Base-by-base conservation (phyloP, 2,888 invertebrate species). In the Gymnoscelis rufifasciata region DNA sequence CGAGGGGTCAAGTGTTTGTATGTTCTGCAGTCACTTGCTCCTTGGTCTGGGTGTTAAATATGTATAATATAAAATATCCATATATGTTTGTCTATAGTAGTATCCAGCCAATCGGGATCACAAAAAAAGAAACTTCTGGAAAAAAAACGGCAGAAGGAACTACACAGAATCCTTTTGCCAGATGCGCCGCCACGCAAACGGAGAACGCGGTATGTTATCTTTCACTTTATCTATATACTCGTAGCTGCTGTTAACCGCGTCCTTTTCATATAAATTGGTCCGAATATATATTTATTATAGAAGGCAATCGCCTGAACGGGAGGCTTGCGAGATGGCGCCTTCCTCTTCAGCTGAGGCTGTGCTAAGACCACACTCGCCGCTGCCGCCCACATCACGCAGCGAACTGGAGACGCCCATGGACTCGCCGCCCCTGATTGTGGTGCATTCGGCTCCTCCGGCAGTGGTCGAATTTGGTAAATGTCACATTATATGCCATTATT, bases 181-280 rank as follows among this genome's bases (percentile, higher is more conserved):
- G 19, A 36, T 36, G 36, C 36, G 36, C 36, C 36, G 36, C 36
- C 36, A 23, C 19, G 36, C 36, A 36, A 36, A 36, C 36, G 36
- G 36, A 36, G 23, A 36, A 19, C 36, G 23, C 19, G 12, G 31
- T 31, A 31, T 14, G 14, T 15, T 31, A 31, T 19, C 19, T 3
- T 19, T 19, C 5, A 27, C 27, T 27, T 27, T n/a, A 27, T 7
- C 24, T 24, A 27, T 27, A 3, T 19, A 5, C 19, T 19, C 3
- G 5, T 24, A 24, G 24, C 3, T 24, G 7, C 27, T n/a, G 27
- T 27, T 27, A 27, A 7, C 27, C n/a, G 27, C n/a, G 27, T 27
- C 27, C n/a, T 27, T 27, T 27, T 27, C n/a, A 3, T 19, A 5
- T 2, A 19, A 19, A 19, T 19, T 19, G 19, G 2, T 26, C 3